Base-by-base conservation (phyloP, 2,888 invertebrate genomes). In the Euproctis similis region DNA sequence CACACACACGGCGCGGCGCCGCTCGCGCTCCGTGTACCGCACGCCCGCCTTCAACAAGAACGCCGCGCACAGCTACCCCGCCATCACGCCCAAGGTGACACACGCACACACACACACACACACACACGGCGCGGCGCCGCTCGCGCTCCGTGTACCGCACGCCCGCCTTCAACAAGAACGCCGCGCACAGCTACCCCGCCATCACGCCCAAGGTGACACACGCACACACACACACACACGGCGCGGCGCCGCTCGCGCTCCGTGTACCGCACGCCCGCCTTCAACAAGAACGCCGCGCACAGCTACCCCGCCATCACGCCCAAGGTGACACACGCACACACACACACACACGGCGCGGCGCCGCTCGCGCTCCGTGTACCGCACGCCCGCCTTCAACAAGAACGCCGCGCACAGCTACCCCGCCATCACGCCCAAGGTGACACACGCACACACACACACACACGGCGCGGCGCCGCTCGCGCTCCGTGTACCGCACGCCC, bases 161-260 rank as follows among this genome's bases (percentile, higher is more conserved):
- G 10, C 85, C 85, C 6, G 70, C 71, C 0, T 76, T 71, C 38
- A 76, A 67, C 52, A 78, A 71, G 60, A 69, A 60, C 22, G 42
- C 64, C 0, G 22, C 0, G 18, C 44, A 19, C 33, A 57, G 39
- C 49, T 81, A 75, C 37, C 81, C 84, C 0, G 59, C 59, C n/a
- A 84, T 85, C 34, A 84, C 84, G 1, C 84, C 84, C 2, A 84
- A 85, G 71, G 84, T 81, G 32, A 31, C n/a, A n/a, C n/a, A n/a
- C n/a, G n/a, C n/a, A n/a, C n/a, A n/a, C n/a, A n/a, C n/a, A n/a
- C n/a, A n/a, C n/a, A n/a, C n/a, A n/a, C n/a, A n/a, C n/a, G n/a
- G n/a, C n/a, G n/a, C 24, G 26, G 26, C 20, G n/a, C 28, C 33
- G 1, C 33, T 29, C 1, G 22, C 33, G 2, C 20, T 19, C n/a